These are phyloP conservation scores for Himalopsyche japonica DNA, from an alignment of 2,888 invertebrate species.

Conservation along the genomic window DNA sequence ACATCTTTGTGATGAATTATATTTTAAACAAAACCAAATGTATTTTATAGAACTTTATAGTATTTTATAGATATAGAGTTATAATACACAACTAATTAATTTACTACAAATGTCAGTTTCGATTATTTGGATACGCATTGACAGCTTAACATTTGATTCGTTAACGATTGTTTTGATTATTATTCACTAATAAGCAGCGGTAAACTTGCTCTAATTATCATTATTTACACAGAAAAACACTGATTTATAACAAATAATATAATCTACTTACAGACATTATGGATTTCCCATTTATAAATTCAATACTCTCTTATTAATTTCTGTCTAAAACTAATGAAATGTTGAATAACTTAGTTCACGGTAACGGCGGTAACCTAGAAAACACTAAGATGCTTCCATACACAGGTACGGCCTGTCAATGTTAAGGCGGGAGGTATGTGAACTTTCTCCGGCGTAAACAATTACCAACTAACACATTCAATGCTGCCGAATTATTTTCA, in stretches of 20 bases:
- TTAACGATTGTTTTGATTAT: no score
- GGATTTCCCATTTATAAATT: not conserved
- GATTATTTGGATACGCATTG: no score
- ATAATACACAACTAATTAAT: no score
- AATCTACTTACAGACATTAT: not conserved
- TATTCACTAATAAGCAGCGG: not conserved
- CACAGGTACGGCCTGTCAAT: not conserved
- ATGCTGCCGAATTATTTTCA: not conserved
- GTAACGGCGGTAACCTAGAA: not conserved
- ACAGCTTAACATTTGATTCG: no score
- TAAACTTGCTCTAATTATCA: not conserved
- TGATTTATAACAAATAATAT: not conserved
- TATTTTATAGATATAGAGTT: no score
- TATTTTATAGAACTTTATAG: no score
- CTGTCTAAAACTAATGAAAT: not conserved
- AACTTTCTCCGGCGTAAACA: not conserved
- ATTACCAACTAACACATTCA: not conserved
- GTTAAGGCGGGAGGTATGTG: not conserved
- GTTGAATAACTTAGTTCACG: not conserved
- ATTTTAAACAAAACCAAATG: no score
- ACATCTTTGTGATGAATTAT: no score
- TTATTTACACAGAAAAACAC: not conserved
- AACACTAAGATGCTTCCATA: not conserved
- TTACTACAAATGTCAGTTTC: no score
- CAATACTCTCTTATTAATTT: not conserved